phyloP scores from a whole-genome alignment of 2,888 invertebrate genomes.

The Chrysina gloriosa region DNA sequence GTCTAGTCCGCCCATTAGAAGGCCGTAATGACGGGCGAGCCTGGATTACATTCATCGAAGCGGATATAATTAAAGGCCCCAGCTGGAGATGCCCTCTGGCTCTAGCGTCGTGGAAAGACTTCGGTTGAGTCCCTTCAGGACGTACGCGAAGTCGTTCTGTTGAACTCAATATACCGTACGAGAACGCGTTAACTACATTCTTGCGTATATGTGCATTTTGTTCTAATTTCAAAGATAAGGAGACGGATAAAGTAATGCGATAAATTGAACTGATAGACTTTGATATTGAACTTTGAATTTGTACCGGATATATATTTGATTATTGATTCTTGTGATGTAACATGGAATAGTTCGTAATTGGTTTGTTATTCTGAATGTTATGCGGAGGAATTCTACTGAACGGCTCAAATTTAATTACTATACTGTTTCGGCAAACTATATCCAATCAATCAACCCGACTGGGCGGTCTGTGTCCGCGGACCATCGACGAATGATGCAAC shows the following conservation, averaged over 20 bases:
- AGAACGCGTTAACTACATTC: not conserved
- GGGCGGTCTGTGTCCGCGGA: too few species aligned
- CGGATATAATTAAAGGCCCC: conserved; percentile 30
- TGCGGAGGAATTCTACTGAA: too few species aligned
- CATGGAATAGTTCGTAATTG: too few species aligned
- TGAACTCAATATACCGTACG: not conserved
- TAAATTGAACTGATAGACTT: not conserved
- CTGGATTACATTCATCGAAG: conserved; percentile 4
- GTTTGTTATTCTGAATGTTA: too few species aligned
- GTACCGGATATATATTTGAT: too few species aligned
- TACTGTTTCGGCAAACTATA: too few species aligned
- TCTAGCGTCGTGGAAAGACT: not conserved
- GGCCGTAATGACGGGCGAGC: conserved; percentile 24
- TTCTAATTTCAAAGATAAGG: not conserved
- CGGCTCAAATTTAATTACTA: too few species aligned
- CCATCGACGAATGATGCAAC: too few species aligned
- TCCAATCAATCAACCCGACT: too few species aligned
- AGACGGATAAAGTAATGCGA: not conserved
- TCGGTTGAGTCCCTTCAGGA: too few species aligned
- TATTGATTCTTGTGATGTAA: too few species aligned
- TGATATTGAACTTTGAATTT: not conserved
- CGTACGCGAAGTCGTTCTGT: not conserved
- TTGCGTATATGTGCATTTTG: too few species aligned
- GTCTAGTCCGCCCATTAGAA: conserved; percentile 28
- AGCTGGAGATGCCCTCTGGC: not conserved